phyloP scores from a whole-genome alignment of 2,888 invertebrate species.

The Dasypolia templi region DNA sequence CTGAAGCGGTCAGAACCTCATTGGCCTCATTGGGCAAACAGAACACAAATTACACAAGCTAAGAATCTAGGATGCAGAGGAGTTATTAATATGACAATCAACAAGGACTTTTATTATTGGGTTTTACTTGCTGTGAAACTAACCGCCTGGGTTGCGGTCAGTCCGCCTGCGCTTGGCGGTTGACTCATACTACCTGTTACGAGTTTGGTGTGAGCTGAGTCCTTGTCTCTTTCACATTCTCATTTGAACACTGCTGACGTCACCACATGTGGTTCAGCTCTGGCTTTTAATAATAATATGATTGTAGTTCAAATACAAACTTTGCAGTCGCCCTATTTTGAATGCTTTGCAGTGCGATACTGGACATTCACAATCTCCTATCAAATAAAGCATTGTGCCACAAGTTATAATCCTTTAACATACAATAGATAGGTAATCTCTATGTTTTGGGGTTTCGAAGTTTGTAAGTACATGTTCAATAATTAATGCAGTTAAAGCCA shows the following conservation, averaged over 20 bases:
- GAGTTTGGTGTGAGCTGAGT: constrained; percentile 3
- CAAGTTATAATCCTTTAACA: background rate
- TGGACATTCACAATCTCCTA: background rate
- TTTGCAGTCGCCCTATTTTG: background rate
- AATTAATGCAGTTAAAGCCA: background rate
- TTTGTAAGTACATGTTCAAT: background rate
- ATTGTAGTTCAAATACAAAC: background rate
- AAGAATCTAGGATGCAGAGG: background rate
- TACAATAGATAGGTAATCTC: constrained; percentile 6
- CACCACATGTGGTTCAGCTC: constrained; percentile 1
- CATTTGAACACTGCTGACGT: constrained; percentile 2
- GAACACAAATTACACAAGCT: background rate
- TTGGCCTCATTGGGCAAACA: background rate
- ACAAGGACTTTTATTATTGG: background rate
- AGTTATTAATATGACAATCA: background rate
- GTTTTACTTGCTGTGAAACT: background rate
- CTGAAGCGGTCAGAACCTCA: background rate
- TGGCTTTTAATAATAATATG: background rate
- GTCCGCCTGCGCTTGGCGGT: constrained; percentile 21
- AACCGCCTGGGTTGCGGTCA: background rate
- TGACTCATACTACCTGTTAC: constrained; percentile 36
- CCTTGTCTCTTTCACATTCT: constrained; percentile 22
- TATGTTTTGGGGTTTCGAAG: background rate
- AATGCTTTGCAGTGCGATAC: background rate
- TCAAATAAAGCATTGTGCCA: background rate